Base-by-base conservation (phyloP, 2,113 vertebrate species). In the Porphyrio hochstetteri region DNA sequence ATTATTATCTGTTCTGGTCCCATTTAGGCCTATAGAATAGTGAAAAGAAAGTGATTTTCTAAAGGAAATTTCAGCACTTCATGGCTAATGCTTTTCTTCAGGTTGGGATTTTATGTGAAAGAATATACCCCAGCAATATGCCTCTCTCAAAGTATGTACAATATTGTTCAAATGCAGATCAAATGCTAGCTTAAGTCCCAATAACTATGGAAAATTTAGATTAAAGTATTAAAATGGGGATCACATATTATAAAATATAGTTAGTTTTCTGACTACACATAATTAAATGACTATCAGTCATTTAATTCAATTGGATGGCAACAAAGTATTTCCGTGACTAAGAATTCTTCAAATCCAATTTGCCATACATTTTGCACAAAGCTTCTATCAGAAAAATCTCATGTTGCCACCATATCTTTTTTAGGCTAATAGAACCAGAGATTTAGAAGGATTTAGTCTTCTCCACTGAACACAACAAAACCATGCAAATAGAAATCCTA, bases 371-470 rank as follows among this genome's bases (percentile, higher is more conserved):
- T 88, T 84, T 91, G 19, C 3, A 57, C 23, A 36, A 6, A 67
- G 23, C 3, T 90, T 90, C 68, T 86, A 15, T 64, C 29, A 74
- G n/a, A 27, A 90, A 85, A 95, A 74, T 88, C 29, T 86, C 31
- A 56, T n/a, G 23, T 44, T 89, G 35, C 59, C 28, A 71, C 33
- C 1, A 0, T 35, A 9, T 60, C 2, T 68, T 38, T 81, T 85
- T 52, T 28, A 72, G 48, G 17, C 20, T 50, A 56, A 67, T 5
- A 71, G 21, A 76, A 5, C 0, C 40, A 79, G 65, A 91, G 46
- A 60, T 75, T 91, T 75, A 64, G 78, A 42, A 78, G 19, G 61
- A 84, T 75, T 94, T 78, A 63, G 6, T 81, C 42, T 79, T 78
- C n/a, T 44, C 29, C 36, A 40, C 7, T 48, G 48, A 82, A 71